These are phyloP conservation scores for Nowickia ferox DNA, from an alignment of 2,888 invertebrate genomes.

Conservation along the genomic window DNA sequence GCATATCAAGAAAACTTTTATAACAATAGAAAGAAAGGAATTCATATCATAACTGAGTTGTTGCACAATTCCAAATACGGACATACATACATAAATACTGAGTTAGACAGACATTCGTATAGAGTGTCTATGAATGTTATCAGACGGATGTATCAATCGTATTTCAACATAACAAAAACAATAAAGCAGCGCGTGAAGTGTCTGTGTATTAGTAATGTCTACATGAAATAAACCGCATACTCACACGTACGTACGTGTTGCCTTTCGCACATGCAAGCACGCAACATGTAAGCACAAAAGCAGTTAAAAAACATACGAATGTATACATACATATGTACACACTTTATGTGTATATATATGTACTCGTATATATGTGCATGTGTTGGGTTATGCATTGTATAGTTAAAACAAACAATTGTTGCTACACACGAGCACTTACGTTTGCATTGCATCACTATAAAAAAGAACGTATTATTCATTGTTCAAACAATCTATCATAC, in stretches of 20 bases:
- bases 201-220: slow-evolving; percentile 50
- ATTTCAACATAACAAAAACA: slow-evolving; percentile 72
- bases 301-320: not conserved
- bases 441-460: slow-evolving; percentile 40
- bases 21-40: slow-evolving; percentile 56
- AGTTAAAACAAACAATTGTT: slow-evolving; percentile 39
- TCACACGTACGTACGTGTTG: not conserved
- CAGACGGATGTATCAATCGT: slow-evolving; percentile 74
- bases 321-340: not conserved
- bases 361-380: not conserved
- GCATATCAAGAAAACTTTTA: slow-evolving; percentile 47
- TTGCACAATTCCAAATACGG: slow-evolving; percentile 27
- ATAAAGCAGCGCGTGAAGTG: slow-evolving; percentile 70
- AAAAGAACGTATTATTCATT: slow-evolving; percentile 63
- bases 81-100: slow-evolving; percentile 7
- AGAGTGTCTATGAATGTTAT: slow-evolving; percentile 66
- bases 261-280: not conserved
- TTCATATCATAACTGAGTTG: slow-evolving; percentile 50
- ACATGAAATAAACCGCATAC: slow-evolving; percentile 28
- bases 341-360: not conserved
- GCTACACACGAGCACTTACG: slow-evolving; percentile 24
- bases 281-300: not conserved
- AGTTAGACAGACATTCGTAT: slow-evolving; percentile 34
- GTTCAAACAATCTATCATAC: slow-evolving; percentile 60
- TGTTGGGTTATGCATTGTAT: not conserved